Base-by-base conservation (phyloP, 2,888 invertebrate genomes). In the Pollenia angustigena region DNA sequence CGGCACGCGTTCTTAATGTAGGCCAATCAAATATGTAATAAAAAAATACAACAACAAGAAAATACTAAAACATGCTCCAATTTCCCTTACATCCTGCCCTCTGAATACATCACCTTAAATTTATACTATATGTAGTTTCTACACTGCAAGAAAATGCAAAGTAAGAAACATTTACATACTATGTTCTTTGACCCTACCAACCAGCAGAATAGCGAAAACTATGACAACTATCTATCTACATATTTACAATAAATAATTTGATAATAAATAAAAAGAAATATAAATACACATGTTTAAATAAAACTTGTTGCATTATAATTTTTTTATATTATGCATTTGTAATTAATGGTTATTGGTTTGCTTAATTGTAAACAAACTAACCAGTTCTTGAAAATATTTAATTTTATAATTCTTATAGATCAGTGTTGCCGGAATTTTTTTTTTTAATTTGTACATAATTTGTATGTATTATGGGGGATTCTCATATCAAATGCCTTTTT, bases 361-460 rank as follows among this genome's bases (percentile, higher is more conserved):
- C 12, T 48, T 48, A 60, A 50, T 74, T 50, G 12, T 50, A 52
- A 62, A 52, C 62, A 42, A 75, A 62, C 32, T 42, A 75, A 75
- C 75, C 50, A 62, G 75, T 75, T 75, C 18, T 23, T 75, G 23
- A 18, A 52, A 75, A 50, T 62, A 62, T 50, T 62, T 40, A 50
- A 18, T 75, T 75, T 75, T 69, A 32, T 62, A 23, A 80, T n/a
- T 60, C 54, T 72, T 56, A 16, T 50, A 48, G 58, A 62, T 56
- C 23, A 72, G 46, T 46, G 58, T 50, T 62, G 6, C 16, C 18
- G 3, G 18, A 52, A 18, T 14, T 62, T 50, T 75, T 75, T 48
- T 32, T 6, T 0, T 32, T 32, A 6, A 32, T 32, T 0, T 32
- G 32, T 32, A 32, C 32, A 1, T 32, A 2, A 2, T 2, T 32